phyloP scores from a whole-genome alignment of 2,797 vertebrate genomes.

The Leptatherina wallacei region DNA sequence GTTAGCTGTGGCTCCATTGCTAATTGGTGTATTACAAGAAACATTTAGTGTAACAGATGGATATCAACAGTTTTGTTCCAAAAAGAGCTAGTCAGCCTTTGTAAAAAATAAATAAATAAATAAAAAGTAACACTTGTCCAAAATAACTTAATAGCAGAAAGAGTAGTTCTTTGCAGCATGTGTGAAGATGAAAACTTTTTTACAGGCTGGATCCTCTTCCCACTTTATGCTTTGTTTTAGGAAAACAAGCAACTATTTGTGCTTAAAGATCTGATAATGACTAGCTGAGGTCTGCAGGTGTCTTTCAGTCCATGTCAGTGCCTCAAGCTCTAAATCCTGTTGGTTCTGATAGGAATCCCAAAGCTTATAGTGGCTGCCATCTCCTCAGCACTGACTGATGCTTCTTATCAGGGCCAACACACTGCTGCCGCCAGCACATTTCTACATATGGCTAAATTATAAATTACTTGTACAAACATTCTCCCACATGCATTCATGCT shows the following conservation, averaged over 20 bases:
- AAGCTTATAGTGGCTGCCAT: slow-evolving; percentile 76
- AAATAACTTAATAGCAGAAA: slow-evolving; percentile 27
- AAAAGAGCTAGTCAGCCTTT: slow-evolving; percentile 49
- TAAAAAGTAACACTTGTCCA: slow-evolving; percentile 27
- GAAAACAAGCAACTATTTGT: slow-evolving; percentile 24
- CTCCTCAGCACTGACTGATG: slow-evolving; percentile 74
- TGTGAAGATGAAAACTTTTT: background rate
- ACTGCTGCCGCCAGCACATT: slow-evolving; percentile 79
- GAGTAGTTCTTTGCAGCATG: slow-evolving; percentile 3
- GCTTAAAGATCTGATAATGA: slow-evolving; percentile 39
- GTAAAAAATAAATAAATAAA: background rate
- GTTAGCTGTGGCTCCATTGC: slow-evolving; percentile 60
- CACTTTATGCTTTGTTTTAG: background rate
- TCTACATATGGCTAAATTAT: slow-evolving; percentile 67
- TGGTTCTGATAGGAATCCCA: slow-evolving; percentile 78
- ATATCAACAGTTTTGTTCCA: slow-evolving; percentile 53
- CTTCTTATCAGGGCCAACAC: slow-evolving; percentile 81
- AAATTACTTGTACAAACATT: slow-evolving; percentile 57
- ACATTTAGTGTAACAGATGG: slow-evolving; percentile 70
- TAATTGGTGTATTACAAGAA: slow-evolving; percentile 68
- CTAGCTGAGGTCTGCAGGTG: slow-evolving; percentile 73
- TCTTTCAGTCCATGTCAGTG: slow-evolving; percentile 67
- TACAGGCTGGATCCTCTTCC: background rate
- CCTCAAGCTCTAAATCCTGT: slow-evolving; percentile 73
- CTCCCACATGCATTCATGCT: slow-evolving; percentile 46